Evolutionary conservation across 2,797 vertebrate species (phyloP).

Genomic region (Austrolebias charrua): DNA sequence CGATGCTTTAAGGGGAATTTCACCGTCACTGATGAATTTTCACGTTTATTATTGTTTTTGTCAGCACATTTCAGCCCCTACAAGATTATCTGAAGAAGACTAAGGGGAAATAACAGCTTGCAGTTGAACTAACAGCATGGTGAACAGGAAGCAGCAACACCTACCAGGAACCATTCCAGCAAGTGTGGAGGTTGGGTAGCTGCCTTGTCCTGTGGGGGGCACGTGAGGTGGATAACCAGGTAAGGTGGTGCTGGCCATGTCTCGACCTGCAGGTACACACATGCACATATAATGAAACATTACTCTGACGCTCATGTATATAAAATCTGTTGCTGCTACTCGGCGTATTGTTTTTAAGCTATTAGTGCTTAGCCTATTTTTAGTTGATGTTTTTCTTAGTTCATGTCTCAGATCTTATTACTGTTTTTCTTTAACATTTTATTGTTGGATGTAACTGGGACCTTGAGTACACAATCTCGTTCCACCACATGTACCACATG

Average conservation of each 20-base stretch:
- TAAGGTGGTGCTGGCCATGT: constrained; percentile 98
- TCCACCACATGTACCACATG: too few relatives aligned
- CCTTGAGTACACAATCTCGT: too few relatives aligned
- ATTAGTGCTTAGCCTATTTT: too few relatives aligned
- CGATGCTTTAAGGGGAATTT: constrained; percentile 23
- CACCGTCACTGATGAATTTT: background rate
- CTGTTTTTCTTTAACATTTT: too few relatives aligned
- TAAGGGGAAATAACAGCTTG: constrained; percentile 36
- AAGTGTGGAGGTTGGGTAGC: constrained; percentile 96
- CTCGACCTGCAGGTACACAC: constrained; percentile 86
- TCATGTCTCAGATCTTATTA: too few relatives aligned
- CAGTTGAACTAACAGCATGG: constrained; percentile 63
- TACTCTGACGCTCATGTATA: too few relatives aligned
- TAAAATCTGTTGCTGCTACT: too few relatives aligned
- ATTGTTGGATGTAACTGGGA: too few relatives aligned
- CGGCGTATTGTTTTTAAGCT: too few relatives aligned
- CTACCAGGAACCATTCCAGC: constrained; percentile 99
- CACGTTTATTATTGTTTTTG: background rate
- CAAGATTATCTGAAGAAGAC: constrained; percentile 57
- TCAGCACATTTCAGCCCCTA: constrained; percentile 31
- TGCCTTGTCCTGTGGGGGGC: constrained; percentile 98
- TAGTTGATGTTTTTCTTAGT: too few relatives aligned
- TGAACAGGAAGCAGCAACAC: constrained; percentile 73
- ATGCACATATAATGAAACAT: constrained; percentile 30
- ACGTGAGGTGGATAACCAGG: constrained; percentile 98